Base-by-base conservation (phyloP, 2,888 invertebrate genomes). In the Cephonodes hylas region DNA sequence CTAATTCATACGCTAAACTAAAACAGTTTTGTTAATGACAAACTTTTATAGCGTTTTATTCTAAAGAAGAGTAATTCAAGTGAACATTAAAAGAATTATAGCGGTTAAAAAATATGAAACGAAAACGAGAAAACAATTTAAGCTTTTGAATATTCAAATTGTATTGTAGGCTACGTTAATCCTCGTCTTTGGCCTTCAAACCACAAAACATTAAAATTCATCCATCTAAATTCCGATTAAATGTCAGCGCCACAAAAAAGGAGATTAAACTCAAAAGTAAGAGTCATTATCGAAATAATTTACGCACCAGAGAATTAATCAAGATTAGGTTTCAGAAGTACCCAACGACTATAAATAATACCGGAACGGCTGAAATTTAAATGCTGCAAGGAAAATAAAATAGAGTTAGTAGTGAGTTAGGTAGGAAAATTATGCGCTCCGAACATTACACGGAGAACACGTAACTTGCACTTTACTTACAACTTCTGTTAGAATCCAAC, bases 201-300 rank as follows among this genome's bases (percentile, higher is more conserved):
- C 15, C 18, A 2, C 0, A 15, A 53, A 53, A 18, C 31, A 8
- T 53, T 27, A 53, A 4, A 31, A 27, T 53, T 18, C 2, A 25
- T n/a, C n/a, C 48, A n/a, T 23, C 18, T 18, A 31, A 53, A 53
- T 7, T 31, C 53, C 8, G 53, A 31, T 31, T 53, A 53, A 53
- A 31, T 31, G 53, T 31, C 3, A 53, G 15, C 18, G 15, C 15
- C 10, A 53, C 27, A 31, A 53, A 53, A 53, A 53, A 31, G 15
- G 3, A 27, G 31, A 20, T 31, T 53, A 53, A 53, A 53, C 53
- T 53, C 53, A 10, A 53, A 31, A 53, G 48, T 27, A 48, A 48
- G 48, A 53, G 53, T 31, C 53, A 53, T 53, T 53, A 53, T 53
- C 31, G 31, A 53, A 53, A 53, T 53, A 31, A 31, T 53, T 53